Evolutionary conservation across 2,888 invertebrate species (phyloP), one percentile per base, ranked within the genome.

Genomic region (Lysandra bellargus): DNA sequence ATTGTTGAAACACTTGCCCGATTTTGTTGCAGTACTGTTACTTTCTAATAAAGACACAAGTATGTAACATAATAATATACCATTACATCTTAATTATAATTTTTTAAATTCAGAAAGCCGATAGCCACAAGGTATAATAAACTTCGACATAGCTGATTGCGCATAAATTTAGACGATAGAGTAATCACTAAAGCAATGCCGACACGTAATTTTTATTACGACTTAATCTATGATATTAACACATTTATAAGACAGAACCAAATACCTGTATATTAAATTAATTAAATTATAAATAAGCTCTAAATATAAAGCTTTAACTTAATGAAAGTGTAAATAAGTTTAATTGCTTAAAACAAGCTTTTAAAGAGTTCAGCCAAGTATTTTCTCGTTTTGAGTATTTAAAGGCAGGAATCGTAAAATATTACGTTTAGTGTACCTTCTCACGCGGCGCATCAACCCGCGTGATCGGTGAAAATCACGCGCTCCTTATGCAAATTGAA

Each of bases 401-500:
- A 23, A 64, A 64, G 23, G 9, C 30, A 74, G 53, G 78, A 64
- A 57, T 78, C 79, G 60, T 40, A 53, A 72, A 69, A 78, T 80
- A 78, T 79, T 69, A 78, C 78, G 80, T 77, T 80, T 81, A 81
- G 79, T 78, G 78, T 53, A 77, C 78, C 83, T 88, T 92, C 92
- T 85, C 91, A 91, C 88, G 86, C 84, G 81, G 91, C 84, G 84
- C 90, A 84, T 86, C 86, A 88, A 92, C 89, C 92, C 86, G 86
- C 85, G 88, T 87, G 86, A 85, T 87, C 83, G 86, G 87, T 87
- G 87, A 85, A 88, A 86, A 84, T 86, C 84, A 86, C 86, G 87
- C 86, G 84, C 85, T 87, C 87, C 80, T 81, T 87, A 91, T 91
- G 87, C 87, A 91, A 91, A 93, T 90, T 88, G 87, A 89, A 88